Evolutionary conservation across 2,797 vertebrate species (phyloP), one percentile per base, ranked within the genome.

Genomic region (Dendrocincla fuliginosa): DNA sequence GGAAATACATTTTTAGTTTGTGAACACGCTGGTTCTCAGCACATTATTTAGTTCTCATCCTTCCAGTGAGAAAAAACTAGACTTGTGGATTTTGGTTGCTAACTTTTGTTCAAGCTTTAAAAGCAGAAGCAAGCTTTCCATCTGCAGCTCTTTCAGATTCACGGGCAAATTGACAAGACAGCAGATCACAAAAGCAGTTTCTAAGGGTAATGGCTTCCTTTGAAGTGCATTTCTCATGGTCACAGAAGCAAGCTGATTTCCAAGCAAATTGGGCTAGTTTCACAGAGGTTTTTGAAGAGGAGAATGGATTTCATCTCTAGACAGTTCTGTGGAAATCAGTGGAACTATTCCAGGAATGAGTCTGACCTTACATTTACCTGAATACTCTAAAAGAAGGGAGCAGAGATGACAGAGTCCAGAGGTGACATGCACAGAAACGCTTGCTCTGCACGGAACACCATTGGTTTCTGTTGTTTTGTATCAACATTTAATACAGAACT

Each of bases 241-340:
- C 76, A 92, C 69, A 87, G 82, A 63, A 94, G 74, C 80, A 78
- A 94, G 84, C 75, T 89, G 63, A 90, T 94, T 95, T 93, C 79
- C 82, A 90, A 93, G 91, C 22, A 32, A 93, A 95, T 28, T 91
- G 69, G n/a, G 73, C 69, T 55, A 64, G 79, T 87, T 90, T 91
- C 87, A 96, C n/a, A 64, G 9, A 47, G 50, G 23, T 37, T 84
- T 95, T 42, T 89, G 86, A 92, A 89, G 65, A 89, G 10, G 33
- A 93, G 69, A 90, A 87, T 77, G 83, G 60, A 90, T 94, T 92
- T 91, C 37, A 74, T 63, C 44, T 85, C 83, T 50, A 78, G 50
- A 73, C 27, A 95, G 63, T 44, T 87, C 80, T 67, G 49, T 77
- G 56, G 30, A 94, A 92, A 86, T 81, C 79, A 79, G 55, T 57